Percentiles rank a stretch among this genome's conserved stretches.
phyloP scores from a whole-genome alignment of 2,797 vertebrate species.

The Danio kyathit region DNA sequence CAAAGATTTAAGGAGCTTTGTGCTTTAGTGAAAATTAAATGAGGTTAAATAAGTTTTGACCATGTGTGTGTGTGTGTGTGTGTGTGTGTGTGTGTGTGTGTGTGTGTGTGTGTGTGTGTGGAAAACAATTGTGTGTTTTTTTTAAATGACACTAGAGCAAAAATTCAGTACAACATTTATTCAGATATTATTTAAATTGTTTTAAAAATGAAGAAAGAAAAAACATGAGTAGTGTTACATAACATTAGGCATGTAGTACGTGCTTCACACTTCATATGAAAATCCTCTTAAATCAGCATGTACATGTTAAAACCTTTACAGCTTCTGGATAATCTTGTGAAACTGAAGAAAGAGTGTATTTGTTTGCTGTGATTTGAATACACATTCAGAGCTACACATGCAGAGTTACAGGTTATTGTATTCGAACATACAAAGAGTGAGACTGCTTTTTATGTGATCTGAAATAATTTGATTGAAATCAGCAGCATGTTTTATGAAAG shows the following conservation, averaged over 20 bases:
- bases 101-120: neutral
- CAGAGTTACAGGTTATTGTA: neutral
- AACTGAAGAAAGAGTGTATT: constrained; percentile 48
- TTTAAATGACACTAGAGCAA: neutral
- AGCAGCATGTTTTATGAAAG: neutral
- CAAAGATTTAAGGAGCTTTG: neutral
- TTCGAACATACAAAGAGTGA: neutral
- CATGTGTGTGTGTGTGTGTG: neutral
- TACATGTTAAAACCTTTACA: constrained; percentile 46
- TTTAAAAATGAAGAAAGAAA: neutral
- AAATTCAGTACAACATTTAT: neutral
- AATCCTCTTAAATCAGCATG: constrained; percentile 58
- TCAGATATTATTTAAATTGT: neutral
- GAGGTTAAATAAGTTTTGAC: neutral
- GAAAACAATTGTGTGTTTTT: neutral
- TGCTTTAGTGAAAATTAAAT: neutral
- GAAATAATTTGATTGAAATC: neutral
- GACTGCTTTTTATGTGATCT: neutral
- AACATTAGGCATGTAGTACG: constrained; percentile 28
- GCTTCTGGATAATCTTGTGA: constrained; percentile 43
- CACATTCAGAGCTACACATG: constrained; percentile 27
- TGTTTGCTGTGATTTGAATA: constrained; percentile 41
- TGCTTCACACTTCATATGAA: constrained; percentile 45
- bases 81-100: no score
- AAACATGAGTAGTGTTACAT: neutral